Base-by-base conservation (phyloP, 2,888 invertebrate genomes). In the Andrena fulva region DNA sequence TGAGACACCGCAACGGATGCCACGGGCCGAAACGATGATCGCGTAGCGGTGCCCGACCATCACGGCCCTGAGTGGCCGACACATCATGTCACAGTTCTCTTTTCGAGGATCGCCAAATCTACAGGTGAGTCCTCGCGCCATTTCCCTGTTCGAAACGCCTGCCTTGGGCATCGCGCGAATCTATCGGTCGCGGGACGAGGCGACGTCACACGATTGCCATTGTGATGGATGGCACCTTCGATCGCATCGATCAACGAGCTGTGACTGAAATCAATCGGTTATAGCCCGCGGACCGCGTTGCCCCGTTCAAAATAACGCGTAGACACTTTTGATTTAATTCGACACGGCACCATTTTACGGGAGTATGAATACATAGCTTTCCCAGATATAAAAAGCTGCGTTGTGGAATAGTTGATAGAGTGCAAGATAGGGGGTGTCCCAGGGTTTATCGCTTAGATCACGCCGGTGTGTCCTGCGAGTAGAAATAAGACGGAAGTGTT, bases 51-150 rank as follows among this genome's bases (percentile, higher is more conserved):
- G 91, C 89, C 85, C 91, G 91, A 91, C 79, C 89, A 91, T 91
- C 91, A 90, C 91, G 92, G 93, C 92, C 93, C 93, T 93, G 82
- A 92, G 94, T 94, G 95, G 95, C 95, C 95, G 94, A 94, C 95
- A 94, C 95, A 96, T 93, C 95, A 95, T 96, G 96, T 96, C 96
- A 95, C 96, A 96, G 95, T 96, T 96, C 95, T 95, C 95, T 93
- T 95, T 95, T 94, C 94, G 96, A 95, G 95, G 95, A 95, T 96
- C 96, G 93, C 96, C 96, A 94, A 95, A 94, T 95, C 95, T 95
- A 94, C 96, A 96, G 96, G 96, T 96, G 94, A 92, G 94, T 59
- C 69, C 54, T 77, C 71, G 54, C 31, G 48, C 52, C 29, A 54
- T 54, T 20, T 52, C 42, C 35, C 2, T 10, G n/a, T 56, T 29